phyloP scores from a whole-genome alignment of 2,797 vertebrate genomes.

The Anas bernieri region DNA sequence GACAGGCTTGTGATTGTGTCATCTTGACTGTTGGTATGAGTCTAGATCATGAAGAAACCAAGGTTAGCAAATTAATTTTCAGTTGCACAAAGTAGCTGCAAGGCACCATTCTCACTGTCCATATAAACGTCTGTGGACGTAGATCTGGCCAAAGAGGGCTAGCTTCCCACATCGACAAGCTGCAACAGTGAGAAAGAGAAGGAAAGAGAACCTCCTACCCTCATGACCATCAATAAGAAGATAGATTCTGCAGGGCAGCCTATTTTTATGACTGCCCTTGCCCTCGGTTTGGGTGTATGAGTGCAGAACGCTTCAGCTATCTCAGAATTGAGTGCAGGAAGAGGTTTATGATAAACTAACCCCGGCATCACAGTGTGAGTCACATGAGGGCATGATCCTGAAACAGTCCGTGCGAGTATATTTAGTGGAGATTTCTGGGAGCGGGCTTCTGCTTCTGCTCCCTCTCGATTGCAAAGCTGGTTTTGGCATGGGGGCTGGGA shows the following conservation, averaged over 20 bases:
- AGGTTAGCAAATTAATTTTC: not conserved
- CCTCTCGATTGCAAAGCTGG: not conserved
- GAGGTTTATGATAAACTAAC: not conserved
- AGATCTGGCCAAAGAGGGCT: not conserved
- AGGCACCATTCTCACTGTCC: not conserved
- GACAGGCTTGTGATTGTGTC: fast-evolving
- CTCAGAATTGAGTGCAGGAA: not conserved
- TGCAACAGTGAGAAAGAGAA: not conserved
- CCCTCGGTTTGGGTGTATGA: not conserved
- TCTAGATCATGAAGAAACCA: not conserved
- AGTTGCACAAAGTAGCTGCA: not conserved
- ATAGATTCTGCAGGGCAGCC: not conserved
- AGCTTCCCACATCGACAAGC: not conserved
- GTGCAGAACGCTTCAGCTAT: not conserved
- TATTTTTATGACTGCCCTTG: not conserved
- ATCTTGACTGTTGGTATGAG: not conserved
- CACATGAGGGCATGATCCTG: not conserved
- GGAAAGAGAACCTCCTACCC: not conserved
- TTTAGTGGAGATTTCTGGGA: not conserved
- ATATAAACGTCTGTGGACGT: not conserved
- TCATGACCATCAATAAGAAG: not conserved
- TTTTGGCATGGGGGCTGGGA: not conserved
- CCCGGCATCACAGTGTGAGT: not conserved
- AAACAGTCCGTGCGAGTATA: not conserved
- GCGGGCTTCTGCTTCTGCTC: not conserved